Base-by-base conservation (phyloP, 2,888 invertebrate species). In the Zelleria hepariella region DNA sequence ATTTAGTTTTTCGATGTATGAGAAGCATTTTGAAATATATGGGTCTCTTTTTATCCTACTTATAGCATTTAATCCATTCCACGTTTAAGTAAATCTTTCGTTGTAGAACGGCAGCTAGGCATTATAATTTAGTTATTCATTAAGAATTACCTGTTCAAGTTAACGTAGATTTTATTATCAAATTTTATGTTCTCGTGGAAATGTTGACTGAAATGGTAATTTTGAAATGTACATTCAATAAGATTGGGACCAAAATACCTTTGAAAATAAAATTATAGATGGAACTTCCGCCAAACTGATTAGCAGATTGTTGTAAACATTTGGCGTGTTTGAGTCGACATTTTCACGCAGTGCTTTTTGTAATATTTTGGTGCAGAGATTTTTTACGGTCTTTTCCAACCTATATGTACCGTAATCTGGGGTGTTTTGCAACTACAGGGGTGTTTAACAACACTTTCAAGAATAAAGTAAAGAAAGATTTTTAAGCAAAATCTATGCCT, bases 161-260 rank as follows among this genome's bases (percentile, higher is more conserved):
- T 6, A 51, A 51, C 32, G 6, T 55, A 59, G 59, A 15, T 54
- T 49, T 54, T 58, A 15, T 42, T 3, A 42, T 10, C 32, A 42
- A 15, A 15, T 42, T 42, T 15, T 15, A 5, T 15, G 15, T 15
- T 42, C 32, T 42, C 15, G 32, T 42, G 32, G 15, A 42, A 42
- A 42, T 42, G 32, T 42, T 42, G 32, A 42, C 32, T 42, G 4
- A 10, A 42, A 10, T 42, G 2, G 6, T 3, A 15, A 42, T 42
- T 4, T 42, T 10, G 32, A 42, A 42, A 42, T 42, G 26, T 26
- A 15, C 10, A 15, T 10, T 0, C 0, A 42, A 4, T 15, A 66
- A 62, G 64, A 68, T 75, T 72, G 78, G 78, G 78, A 78, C 78
- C 78, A 78, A 77, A 68, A 60, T 57, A 61, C 59, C n/a, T 58